Base-by-base conservation (phyloP, 2,113 vertebrate species). In the Mystacornis crossleyi region DNA sequence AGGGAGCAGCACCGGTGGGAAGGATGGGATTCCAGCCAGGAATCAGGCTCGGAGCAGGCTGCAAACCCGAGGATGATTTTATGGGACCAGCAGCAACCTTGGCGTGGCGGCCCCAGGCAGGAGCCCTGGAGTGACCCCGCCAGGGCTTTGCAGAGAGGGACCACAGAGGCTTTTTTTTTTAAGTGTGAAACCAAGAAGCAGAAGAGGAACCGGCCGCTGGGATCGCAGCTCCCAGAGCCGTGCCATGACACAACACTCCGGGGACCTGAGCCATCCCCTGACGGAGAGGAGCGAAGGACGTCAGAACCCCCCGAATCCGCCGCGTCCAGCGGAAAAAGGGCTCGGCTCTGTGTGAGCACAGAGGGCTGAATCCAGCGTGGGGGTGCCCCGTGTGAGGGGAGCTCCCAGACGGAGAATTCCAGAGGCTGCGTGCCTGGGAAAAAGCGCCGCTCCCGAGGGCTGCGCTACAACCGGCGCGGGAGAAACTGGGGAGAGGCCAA, bases 401-500 rank as follows among this genome's bases (percentile, higher is more conserved):
- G 3, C 5, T 74, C 45, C 31, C 16, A 4, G 73, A 29, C 4
- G 2, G 55, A 47, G 38, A 19, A 90, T 51, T 20, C 69, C 65
- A 3, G 38, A 18, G 38, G 36, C 23, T 24, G 9, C 0, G 17
- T 11, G 70, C 38, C 89, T 93, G 95, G 85, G 92, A 94, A 90
- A 45, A 87, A 38, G 57, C 1, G 23, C 84, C 5, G 54, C 86
- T 61, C n/a, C 78, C 14, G 1, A n/a, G 51, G 61, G 73, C 75
- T 36, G 67, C 10, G 14, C 54, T 31, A 0, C 51, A 43, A 51
- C 36, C 91, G 10, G 75, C 1, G 7, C 70, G 5, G 75, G 82
- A 94, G 94, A 95, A 97, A 96, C 95, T 53, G 93, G 89, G 28
- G 53, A 65, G 94, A 90, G 64, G 95, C 92, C 89, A 78, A 78